These are phyloP conservation scores for Mormyrus hasselquistii DNA, from an alignment of 2,797 vertebrate species.

Conservation along the genomic window DNA sequence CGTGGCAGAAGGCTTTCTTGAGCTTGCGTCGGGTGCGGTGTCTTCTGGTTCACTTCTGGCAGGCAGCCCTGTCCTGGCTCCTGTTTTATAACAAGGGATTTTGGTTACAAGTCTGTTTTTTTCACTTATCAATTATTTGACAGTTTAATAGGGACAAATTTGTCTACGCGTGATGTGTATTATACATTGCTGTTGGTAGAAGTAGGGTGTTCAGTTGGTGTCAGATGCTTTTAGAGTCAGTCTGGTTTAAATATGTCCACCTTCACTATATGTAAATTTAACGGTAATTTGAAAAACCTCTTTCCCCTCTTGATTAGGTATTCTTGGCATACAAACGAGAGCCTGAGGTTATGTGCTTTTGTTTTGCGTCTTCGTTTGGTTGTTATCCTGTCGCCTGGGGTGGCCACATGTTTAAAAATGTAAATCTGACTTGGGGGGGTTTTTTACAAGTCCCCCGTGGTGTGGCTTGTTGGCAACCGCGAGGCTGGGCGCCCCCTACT, in stretches of 20 bases:
- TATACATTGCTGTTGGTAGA: not conserved
- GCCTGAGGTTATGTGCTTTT: slow-evolving; percentile 49
- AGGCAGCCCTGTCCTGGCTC: not conserved
- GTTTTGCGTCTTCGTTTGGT: slow-evolving; percentile 50
- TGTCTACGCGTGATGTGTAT: not conserved
- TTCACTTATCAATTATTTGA: not conserved
- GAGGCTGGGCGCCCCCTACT: slow-evolving; percentile 72
- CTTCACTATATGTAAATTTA: slow-evolving; percentile 19
- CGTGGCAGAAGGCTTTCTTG: not conserved
- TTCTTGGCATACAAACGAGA: slow-evolving; percentile 43
- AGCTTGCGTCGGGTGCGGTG: not conserved
- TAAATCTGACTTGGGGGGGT: slow-evolving; percentile 55
- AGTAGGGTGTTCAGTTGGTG: not conserved
- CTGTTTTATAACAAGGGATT: not conserved
- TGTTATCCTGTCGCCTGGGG: slow-evolving; percentile 55
- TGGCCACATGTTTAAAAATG: slow-evolving; percentile 54
- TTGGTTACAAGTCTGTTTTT: not conserved
- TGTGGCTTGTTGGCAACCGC: slow-evolving; percentile 25
- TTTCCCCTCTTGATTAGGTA: slow-evolving; percentile 58
- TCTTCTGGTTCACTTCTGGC: not conserved
- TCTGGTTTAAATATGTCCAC: not conserved
- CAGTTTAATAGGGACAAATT: not conserved
- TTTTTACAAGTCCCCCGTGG: slow-evolving; percentile 39
- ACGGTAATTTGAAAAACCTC: slow-evolving; percentile 32
- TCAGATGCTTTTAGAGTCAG: not conserved